Conservation (phyloP, 2,888 invertebrate genomes). For the Luffia ferchaultella region DNA sequence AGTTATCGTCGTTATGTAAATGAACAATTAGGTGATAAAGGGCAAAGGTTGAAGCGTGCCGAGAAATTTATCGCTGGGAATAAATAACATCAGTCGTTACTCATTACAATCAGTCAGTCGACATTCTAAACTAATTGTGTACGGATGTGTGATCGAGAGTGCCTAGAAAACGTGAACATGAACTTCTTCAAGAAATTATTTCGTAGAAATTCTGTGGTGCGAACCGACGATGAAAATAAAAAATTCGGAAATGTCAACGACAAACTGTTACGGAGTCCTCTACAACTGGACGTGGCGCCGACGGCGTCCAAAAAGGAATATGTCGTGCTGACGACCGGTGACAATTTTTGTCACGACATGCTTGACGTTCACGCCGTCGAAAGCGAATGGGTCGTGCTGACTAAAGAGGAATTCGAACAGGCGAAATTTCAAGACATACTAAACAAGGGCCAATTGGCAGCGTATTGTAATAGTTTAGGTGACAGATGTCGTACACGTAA, state of each 20-base stretch:
- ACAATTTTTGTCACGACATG: conserved; percentile 40
- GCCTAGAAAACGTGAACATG: conserved; percentile 68
- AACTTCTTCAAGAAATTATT: conserved; percentile 73
- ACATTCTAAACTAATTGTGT: conserved; percentile 20
- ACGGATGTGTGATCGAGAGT: conserved; percentile 31
- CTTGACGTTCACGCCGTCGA: conserved; percentile 38
- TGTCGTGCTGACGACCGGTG: conserved; percentile 43
- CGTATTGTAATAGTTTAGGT: conserved; percentile 32
- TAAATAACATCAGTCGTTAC: background rate
- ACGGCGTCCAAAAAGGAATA: conserved; percentile 26
- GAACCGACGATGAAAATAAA: background rate
- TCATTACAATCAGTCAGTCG: background rate
- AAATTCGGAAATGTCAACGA: background rate
- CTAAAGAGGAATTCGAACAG: conserved; percentile 33
- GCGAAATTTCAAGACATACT: conserved; percentile 41
- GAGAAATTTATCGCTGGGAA: conserved; percentile 24
- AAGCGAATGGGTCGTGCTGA: conserved; percentile 50
- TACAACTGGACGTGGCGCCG: background rate
- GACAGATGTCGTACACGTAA: conserved; percentile 24
- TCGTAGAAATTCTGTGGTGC: conserved; percentile 59
- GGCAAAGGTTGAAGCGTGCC: conserved; percentile 59
- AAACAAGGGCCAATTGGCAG: conserved; percentile 29
- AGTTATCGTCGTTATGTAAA: conserved; percentile 35
- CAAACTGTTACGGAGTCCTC: background rate
- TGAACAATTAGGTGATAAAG: conserved; percentile 49